Evolutionary conservation across 2,888 invertebrate genomes (phyloP), one percentile per base, ranked within the genome.

Genomic region (Cyaniris semiargus): DNA sequence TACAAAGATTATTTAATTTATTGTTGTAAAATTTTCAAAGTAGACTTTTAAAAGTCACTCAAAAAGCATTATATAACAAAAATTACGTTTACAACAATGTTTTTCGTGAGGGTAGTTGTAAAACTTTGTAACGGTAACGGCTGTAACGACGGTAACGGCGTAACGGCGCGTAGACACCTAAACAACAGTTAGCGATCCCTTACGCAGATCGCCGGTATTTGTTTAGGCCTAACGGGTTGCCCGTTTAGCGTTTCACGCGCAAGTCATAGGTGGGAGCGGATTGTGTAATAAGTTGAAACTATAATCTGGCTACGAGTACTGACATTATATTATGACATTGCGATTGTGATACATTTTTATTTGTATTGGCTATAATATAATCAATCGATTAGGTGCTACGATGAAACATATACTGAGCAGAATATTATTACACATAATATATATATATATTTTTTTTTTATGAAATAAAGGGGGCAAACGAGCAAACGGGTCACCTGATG

Each of bases 211-310:
- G 88, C 83, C 85, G 86, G 89, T 93, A 92, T 93, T 93, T 93
- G 92, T 91, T 93, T 92, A 93, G 93, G 93, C 91, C 88, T 89
- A 91, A 93, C 92, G 88, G 92, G 88, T 87, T 87, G 86, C 86
- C 88, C 92, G 91, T 92, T 93, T 93, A 93, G 91, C 89, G 88
- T 84, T 85, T 85, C 85, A 86, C 79, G 78, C 38, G 13, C 78
- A 78, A 80, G 78, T 31, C 6, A 78, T 0, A 74, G 76, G 80
- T 76, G 77, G 27, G 0, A 70, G 81, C 82, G 80, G 71, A 15
- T 75, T 18, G 13, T 5, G 13, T 3, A 44, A 21, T 58, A 53
- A 53, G 53, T 53, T 18, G 8, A 58, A n/a, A 58, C 58, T 2
- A 21, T 15, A 53, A 3, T 15, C 48, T 48, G 3, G 3, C 48